Base-by-base conservation (phyloP, 2,113 vertebrate species). In the Vulpes vulpes region DNA sequence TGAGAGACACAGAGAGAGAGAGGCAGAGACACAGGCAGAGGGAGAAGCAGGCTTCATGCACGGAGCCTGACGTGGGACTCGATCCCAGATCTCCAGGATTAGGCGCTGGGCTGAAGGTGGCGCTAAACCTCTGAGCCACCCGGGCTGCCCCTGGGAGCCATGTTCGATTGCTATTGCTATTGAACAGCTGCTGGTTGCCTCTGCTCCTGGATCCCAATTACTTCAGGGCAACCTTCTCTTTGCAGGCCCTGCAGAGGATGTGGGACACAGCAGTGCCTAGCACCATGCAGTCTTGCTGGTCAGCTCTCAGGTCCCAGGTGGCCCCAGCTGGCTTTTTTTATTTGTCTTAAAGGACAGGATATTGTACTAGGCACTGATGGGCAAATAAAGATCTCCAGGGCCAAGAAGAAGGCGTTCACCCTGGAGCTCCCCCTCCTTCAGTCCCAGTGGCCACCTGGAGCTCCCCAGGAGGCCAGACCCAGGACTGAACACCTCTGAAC, bases 271-370 rank as follows among this genome's bases (percentile, higher is more conserved):
- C 35, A 1, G 59, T 69, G 6, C 67, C 65, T 87, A 49, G 49
- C 49, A 57, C 16, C 16, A 1, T n/a, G 43, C 9, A 22, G 5
- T 35, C 51, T 49, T 25, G 2, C 15, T 79, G 32, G 38, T 78
- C 89, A 82, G 67, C 84, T 87, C 60, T 74, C 71, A 74, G n/a
- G 49, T 51, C 91, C 91, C 83, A 11, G 23, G 49, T 30, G 57
- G n/a, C 25, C 35, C 38, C 32, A 10, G 20, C 1, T 32, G 8
- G 35, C 59, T 81, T 69, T 25, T 51, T 81, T 30, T 64, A 83
- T 62, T 81, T 76, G 2, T 49, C 59, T 14, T 30, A 10, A 79
- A 81, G 89, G 25, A 73, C 15, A 19, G 20, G 32, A 81, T 23
- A 1, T 20, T 93, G 60, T 69, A 23, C 32, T 55, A 53, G 65